Evolutionary conservation across 2,797 vertebrate species (phyloP).

Genomic region (Acrossocheilus fasciatus): DNA sequence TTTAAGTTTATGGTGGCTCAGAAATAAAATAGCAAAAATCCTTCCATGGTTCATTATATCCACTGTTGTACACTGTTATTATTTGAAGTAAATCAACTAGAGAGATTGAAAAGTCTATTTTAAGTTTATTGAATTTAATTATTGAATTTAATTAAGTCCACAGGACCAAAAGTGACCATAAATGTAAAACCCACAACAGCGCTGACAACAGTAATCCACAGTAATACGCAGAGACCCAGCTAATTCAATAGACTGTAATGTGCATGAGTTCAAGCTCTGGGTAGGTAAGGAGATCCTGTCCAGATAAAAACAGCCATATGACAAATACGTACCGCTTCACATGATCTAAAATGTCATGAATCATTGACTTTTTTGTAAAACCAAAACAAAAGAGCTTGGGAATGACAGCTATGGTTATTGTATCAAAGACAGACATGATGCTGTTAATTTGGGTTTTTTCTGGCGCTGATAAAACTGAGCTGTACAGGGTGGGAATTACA

Average conservation of each 20-base stretch:
- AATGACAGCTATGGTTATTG: neutral
- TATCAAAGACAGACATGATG: conserved; percentile 25
- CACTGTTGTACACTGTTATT: neutral
- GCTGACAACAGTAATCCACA: neutral
- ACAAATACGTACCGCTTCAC: neutral
- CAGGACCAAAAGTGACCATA: neutral
- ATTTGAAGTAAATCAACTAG: neutral
- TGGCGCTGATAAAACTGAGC: neutral
- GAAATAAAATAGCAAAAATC: neutral
- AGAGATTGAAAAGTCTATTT: neutral
- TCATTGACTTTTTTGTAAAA: neutral
- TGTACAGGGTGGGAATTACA: conserved; percentile 1
- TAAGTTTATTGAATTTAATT: neutral
- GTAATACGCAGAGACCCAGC: neutral
- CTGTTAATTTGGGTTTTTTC: conserved; percentile 16
- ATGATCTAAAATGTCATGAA: neutral
- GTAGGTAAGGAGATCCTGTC: neutral
- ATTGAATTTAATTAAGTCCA: neutral
- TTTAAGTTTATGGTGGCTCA: neutral
- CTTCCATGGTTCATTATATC: neutral
- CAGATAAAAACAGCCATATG: neutral
- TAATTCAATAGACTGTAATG: neutral
- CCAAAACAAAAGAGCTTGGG: neutral
- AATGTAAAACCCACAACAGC: neutral
- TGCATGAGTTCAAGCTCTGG: neutral